These are phyloP conservation scores for Drosophila prostipennis DNA, from an alignment of 2,888 invertebrate species.

Conservation along the genomic window DNA sequence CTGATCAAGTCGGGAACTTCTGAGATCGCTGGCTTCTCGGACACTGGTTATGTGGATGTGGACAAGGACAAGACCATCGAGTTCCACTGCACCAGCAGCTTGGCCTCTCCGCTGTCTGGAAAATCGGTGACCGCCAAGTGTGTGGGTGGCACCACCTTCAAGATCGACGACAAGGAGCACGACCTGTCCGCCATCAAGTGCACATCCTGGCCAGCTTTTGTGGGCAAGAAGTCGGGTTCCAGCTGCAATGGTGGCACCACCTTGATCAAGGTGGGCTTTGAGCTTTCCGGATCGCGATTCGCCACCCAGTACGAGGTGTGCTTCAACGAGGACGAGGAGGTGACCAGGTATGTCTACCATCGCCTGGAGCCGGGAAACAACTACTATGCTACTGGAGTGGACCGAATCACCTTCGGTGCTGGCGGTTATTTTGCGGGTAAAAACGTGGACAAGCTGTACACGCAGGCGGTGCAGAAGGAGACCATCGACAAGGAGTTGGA, in stretches of 20 bases:
- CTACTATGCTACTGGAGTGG: slow-evolving; percentile 81
- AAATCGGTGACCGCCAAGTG: slow-evolving; percentile 68
- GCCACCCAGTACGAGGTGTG: slow-evolving; percentile 82
- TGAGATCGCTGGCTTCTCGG: slow-evolving; percentile 61
- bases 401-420: slow-evolving; percentile 77
- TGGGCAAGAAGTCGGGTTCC: slow-evolving; percentile 67
- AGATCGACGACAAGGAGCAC: slow-evolving; percentile 52
- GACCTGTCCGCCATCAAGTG: slow-evolving; percentile 80
- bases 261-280: slow-evolving; percentile 81
- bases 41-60: slow-evolving; percentile 63
- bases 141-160: slow-evolving; percentile 65
- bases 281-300: slow-evolving; percentile 68
- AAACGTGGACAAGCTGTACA: slow-evolving; percentile 80
- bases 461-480: slow-evolving; percentile 71
- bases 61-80: slow-evolving; percentile 65
- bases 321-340: slow-evolving; percentile 79
- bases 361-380: slow-evolving; percentile 82
- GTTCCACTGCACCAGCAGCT: slow-evolving; percentile 68
- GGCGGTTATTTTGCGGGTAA: slow-evolving; percentile 77
- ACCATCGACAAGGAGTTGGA: slow-evolving; percentile 79
- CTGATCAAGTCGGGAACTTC: slow-evolving; percentile 84
- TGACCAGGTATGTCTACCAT: slow-evolving; percentile 81
- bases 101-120: slow-evolving; percentile 61
- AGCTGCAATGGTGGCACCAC: slow-evolving; percentile 75
- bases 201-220: slow-evolving; percentile 70